These are phyloP conservation scores for Anableps anableps DNA, from an alignment of 2,797 vertebrate genomes.

Conservation along the genomic window DNA sequence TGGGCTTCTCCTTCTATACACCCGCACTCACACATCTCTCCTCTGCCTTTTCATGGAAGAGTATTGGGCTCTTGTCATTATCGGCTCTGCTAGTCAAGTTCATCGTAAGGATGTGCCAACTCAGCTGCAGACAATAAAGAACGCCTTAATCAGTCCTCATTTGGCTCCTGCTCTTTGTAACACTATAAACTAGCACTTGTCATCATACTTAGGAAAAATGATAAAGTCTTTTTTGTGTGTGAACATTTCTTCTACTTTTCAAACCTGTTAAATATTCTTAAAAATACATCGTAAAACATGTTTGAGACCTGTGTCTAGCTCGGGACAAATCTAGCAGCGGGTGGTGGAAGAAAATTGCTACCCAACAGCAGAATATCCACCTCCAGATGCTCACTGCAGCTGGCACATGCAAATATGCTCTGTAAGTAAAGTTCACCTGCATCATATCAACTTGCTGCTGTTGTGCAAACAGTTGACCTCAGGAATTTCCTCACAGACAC, in stretches of 20 bases:
- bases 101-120: slow-evolving; percentile 63
- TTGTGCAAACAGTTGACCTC: slow-evolving; percentile 31
- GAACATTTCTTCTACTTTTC: slow-evolving; percentile 25
- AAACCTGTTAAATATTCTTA: slow-evolving; percentile 11
- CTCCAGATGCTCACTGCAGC: slow-evolving; percentile 23
- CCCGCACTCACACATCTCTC: slow-evolving; percentile 14
- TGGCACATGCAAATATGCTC: slow-evolving; percentile 27
- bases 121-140: slow-evolving; percentile 64
- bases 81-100: slow-evolving; percentile 55
- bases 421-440: slow-evolving; percentile 21
- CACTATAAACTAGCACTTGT: slow-evolving; percentile 32
- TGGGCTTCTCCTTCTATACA: slow-evolving; percentile 28
- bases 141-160: slow-evolving; percentile 58
- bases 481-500: slow-evolving; percentile 10
- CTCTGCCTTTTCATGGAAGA: slow-evolving; percentile 34
- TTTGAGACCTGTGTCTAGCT: slow-evolving; percentile 27
- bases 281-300: slow-evolving; percentile 25
- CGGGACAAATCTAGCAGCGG: slow-evolving; percentile 23
- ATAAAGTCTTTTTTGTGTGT: slow-evolving; percentile 26
- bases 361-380: slow-evolving; percentile 20
- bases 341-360: slow-evolving; percentile 20
- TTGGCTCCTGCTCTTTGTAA: slow-evolving; percentile 54
- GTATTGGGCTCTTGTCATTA: slow-evolving; percentile 53
- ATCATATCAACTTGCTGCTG: slow-evolving; percentile 12
- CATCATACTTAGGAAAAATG: slow-evolving; percentile 9